Evolutionary conservation across 2,888 invertebrate genomes (phyloP).

Genomic region (Spilarctia lutea): DNA sequence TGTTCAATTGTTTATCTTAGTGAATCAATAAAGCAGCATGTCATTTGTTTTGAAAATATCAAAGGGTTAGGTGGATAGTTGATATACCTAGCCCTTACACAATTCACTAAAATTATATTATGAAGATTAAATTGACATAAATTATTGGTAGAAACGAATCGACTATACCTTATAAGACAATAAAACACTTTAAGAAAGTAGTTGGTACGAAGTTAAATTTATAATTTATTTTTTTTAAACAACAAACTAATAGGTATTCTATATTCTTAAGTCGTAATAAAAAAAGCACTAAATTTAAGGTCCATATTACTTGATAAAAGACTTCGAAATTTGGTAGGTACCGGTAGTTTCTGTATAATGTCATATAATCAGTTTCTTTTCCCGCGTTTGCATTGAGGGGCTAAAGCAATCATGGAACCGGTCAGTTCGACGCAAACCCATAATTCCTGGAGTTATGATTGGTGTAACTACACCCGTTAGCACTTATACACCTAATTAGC

Average conservation of each 20-base stretch:
- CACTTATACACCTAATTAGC: slow-evolving; percentile 47
- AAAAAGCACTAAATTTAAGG: background rate
- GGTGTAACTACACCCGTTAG: slow-evolving; percentile 39
- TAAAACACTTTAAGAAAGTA: no score
- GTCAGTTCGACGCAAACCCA: slow-evolving; percentile 38
- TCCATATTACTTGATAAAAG: background rate
- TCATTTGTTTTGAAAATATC: no score
- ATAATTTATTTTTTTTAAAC: background rate
- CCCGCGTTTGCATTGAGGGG: slow-evolving; percentile 31
- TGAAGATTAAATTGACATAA: background rate
- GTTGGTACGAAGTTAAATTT: no score
- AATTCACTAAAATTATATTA: background rate
- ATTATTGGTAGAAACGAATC: no score
- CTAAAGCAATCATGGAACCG: slow-evolving; percentile 36
- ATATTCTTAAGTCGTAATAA: background rate
- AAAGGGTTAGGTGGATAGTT: no score
- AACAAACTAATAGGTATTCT: background rate
- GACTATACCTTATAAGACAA: no score
- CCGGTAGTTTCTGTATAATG: background rate
- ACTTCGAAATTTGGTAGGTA: background rate
- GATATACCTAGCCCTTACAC: no score
- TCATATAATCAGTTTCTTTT: slow-evolving; percentile 26
- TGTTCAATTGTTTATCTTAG: background rate
- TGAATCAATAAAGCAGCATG: background rate
- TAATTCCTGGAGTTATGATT: slow-evolving; percentile 41